These are phyloP conservation scores for Radopholus similis DNA, from an alignment of 1,140 invertebrate species.

Conservation along the genomic window DNA sequence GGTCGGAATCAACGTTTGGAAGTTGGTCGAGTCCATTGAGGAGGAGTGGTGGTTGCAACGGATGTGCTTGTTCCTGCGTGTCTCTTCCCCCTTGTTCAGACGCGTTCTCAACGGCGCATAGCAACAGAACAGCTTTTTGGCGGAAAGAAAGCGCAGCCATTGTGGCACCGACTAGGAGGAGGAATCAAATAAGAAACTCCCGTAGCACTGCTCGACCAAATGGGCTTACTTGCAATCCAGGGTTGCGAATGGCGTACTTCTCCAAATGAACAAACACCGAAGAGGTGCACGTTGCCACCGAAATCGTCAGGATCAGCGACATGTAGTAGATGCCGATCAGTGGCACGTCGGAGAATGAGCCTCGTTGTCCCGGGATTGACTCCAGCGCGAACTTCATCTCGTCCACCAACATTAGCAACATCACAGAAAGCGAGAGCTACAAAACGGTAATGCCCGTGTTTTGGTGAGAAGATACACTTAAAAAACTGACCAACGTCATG, in stretches of 20 bases:
- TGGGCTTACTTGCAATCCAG: slow-evolving; percentile 35
- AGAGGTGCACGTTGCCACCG: slow-evolving; percentile 57
- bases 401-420: slow-evolving; percentile 59
- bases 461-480: no score
- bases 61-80: slow-evolving; percentile 37
- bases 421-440: slow-evolving; percentile 53
- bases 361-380: slow-evolving; percentile 55
- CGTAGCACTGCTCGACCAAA: neutral
- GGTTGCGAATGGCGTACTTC: slow-evolving; percentile 56
- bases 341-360: slow-evolving; percentile 57
- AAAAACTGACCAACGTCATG: slow-evolving; percentile 25
- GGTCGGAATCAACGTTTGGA: slow-evolving; percentile 54
- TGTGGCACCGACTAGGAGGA: slow-evolving; percentile 41
- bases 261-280: slow-evolving; percentile 57
- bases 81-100: slow-evolving; percentile 49
- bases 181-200: slow-evolving; percentile 2
- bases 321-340: slow-evolving; percentile 59
- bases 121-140: slow-evolving; percentile 57
- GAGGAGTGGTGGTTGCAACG: slow-evolving; percentile 25
- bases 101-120: slow-evolving; percentile 51
- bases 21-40: slow-evolving; percentile 40
- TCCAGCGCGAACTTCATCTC: slow-evolving; percentile 60
- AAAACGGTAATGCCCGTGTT: no score
- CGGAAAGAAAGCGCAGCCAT: slow-evolving; percentile 50
- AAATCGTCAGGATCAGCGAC: slow-evolving; percentile 54